These are phyloP conservation scores for Diorhabda carinulata DNA, from an alignment of 1,140 invertebrate genomes.

Conservation along the genomic window DNA sequence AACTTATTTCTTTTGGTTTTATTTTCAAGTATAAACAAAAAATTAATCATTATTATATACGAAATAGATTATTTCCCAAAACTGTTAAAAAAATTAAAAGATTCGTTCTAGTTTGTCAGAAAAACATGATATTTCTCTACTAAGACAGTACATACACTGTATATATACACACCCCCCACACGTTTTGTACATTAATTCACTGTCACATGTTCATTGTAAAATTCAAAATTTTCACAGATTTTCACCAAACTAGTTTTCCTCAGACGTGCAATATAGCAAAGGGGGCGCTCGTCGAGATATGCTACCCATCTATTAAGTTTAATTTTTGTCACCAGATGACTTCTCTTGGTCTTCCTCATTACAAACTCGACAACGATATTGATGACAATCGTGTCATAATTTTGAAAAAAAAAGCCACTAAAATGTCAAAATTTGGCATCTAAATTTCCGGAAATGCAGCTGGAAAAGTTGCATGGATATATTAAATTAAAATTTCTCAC, in stretches of 20 bases:
- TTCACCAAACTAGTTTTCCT: slow-evolving; percentile 28
- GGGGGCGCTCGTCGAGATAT: slow-evolving; percentile 3
- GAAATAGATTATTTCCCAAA: too few species aligned
- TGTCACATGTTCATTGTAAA: slow-evolving; percentile 21
- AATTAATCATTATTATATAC: too few species aligned
- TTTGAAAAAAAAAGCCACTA: slow-evolving; percentile 31
- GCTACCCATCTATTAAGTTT: slow-evolving; percentile 41
- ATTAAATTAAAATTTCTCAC: slow-evolving; percentile 44
- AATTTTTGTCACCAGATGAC: slow-evolving; percentile 44
- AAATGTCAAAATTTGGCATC: slow-evolving; percentile 45
- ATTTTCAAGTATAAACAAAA: too few species aligned
- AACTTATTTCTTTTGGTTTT: too few species aligned
- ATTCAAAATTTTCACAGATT: slow-evolving; percentile 35
- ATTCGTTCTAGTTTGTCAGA: slow-evolving; percentile 14
- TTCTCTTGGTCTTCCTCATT: slow-evolving; percentile 42
- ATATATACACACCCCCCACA: slow-evolving; percentile 32
- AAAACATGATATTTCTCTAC: not conserved
- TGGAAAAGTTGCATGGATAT: slow-evolving; percentile 42
- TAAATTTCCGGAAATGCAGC: slow-evolving; percentile 49
- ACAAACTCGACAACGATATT: slow-evolving; percentile 41
- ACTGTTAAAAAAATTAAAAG: too few species aligned
- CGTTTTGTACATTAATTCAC: slow-evolving; percentile 34
- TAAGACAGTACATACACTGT: slow-evolving; percentile 31
- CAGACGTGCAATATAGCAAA: slow-evolving; percentile 32
- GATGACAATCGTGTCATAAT: slow-evolving; percentile 35